Evolutionary conservation across 2,888 invertebrate genomes (phyloP), one percentile per base, ranked within the genome.

Genomic region (Tetragonisca angustula): DNA sequence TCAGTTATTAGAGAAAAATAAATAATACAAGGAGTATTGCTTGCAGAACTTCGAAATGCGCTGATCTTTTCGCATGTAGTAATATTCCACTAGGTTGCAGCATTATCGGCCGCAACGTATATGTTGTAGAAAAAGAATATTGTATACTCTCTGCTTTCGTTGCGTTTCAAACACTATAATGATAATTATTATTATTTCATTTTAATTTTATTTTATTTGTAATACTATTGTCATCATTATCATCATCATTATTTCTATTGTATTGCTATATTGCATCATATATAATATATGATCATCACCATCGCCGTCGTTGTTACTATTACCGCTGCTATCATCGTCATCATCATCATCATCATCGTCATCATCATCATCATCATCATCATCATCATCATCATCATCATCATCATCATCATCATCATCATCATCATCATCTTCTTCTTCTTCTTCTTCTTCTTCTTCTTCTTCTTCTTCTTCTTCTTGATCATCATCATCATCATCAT

Each of bases 81-180:
- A 87, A 86, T 86, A 86, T 88, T 89, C 73, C 84, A 75, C 80
- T 86, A 82, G 78, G 72, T 86, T 61, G 84, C 87, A 85, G 77
- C 83, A 88, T 49, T 82, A 83, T 89, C 76, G 83, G 84, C 89
- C 82, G 86, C 79, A 88, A 86, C 86, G 70, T 88, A 81, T 67
- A 81, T 74, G 71, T 71, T 79, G 69, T 87, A 85, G 85, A 82
- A 79, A 89, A 91, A 89, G 79, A 88, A 92, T n/a, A n/a, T 92
- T 92, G 93, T 93, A 93, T 89, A 93, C 92, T 93, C 90, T 90
- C 91, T 91, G 91, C 92, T 93, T 91, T 93, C 88, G 91, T 92
- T 92, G 92, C 92, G 91, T 88, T 92, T 91, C 88, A 87, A 91
- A 88, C 90, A 91, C 91, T 91, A 89, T 84, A 87, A 89, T 86